Base-by-base conservation (phyloP, 35 echinoderm and acorn worm species). In the Apostichopus californicus region DNA sequence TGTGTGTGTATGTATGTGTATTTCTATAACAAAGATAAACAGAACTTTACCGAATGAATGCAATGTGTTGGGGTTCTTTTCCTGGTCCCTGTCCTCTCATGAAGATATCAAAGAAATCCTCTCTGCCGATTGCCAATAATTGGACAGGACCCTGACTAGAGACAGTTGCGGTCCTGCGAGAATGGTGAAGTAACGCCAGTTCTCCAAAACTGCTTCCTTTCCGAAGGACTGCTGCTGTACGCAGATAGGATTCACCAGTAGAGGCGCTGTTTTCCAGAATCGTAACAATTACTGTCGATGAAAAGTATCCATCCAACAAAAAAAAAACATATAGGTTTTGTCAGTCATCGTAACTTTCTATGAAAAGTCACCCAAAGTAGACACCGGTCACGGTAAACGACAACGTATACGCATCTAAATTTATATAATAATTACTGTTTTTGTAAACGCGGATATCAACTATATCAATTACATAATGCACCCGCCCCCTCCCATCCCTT, bases 41-140 rank as follows among this genome's bases (percentile, higher is more conserved):
- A 46, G 3, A 46, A 46, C 34, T 46, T 46, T 65, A 98, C 96
- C 96, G 92, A n/a, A 98, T 25, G 73, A 93, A 98, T 86, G 78
- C 71, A 52, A 98, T 91, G 83, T 98, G 11, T 17, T 73, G 70
- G 0, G 96, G 96, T 87, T 98, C 96, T 55, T 95, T 87, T 9
- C 96, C 96, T 0, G 94, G 96, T 63, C 77, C 57, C 26, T 98
- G 94, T 12, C 94, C 94, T 10, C 96, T 90, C 96, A 98, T 98
- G 78, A 98, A 98, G 26, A 98, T 98, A 52, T 95, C 93, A 89
- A 98, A 98, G 79, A 98, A 98, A 46, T 98, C 96, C 28, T 98
- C 96, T 78, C 96, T 93, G 1, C 94, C 95, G 28, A 98, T 98
- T 25, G 94, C 94, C 2, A 98, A 87, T 20, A 98, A 83, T 59